phyloP scores from a whole-genome alignment of 2,888 invertebrate genomes.

The Platerodrilus igneus region DNA sequence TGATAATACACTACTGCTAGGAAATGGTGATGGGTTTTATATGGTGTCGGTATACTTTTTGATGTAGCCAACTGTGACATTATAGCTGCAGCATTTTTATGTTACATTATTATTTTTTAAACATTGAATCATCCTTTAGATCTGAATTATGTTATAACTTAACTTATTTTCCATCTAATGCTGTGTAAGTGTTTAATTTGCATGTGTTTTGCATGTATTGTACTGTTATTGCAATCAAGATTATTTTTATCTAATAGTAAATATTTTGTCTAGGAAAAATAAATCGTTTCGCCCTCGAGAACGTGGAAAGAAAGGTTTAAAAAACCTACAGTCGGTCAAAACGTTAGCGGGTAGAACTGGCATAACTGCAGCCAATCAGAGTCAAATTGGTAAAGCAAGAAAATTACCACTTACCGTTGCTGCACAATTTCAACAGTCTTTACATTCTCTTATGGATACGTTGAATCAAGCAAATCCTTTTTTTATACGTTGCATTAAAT shows the following conservation, averaged over 20 bases:
- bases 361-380: conserved; percentile 52
- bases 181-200: conserved; percentile 9
- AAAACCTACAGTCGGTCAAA: conserved; percentile 88
- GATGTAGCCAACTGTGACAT: neutral
- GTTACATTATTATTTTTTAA: neutral
- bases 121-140: neutral
- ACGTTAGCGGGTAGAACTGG: conserved; percentile 77
- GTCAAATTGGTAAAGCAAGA: conserved; percentile 59
- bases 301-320: conserved; percentile 79
- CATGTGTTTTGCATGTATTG: conserved; percentile 13
- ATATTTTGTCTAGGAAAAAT: conserved; percentile 69
- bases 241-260: conserved; percentile 4
- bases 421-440: conserved; percentile 90
- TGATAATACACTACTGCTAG: too few species aligned
- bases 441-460: conserved; percentile 89
- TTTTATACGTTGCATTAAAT: conserved; percentile 90
- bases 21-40: too few species aligned
- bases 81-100: neutral
- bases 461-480: conserved; percentile 84
- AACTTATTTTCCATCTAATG: neutral
- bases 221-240: conserved; percentile 5
- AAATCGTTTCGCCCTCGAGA: conserved; percentile 87
- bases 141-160: neutral
- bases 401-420: conserved; percentile 91
- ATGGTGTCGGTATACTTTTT: too few species aligned